Base-by-base conservation (phyloP, 2,113 vertebrate species). In the Oncorhynchus clarkii region DNA sequence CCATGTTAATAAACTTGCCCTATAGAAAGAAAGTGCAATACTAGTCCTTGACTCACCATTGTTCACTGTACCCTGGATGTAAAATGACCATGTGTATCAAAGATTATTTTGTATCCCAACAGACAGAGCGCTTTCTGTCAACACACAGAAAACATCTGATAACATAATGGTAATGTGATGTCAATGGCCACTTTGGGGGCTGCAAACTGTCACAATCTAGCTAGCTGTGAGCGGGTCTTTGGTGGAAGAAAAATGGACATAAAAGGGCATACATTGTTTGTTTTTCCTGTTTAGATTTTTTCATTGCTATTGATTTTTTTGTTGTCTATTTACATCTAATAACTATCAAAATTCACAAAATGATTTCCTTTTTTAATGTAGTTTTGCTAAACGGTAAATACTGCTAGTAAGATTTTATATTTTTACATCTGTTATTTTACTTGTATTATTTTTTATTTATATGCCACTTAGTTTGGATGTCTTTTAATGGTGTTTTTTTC, bases 331-430 rank as follows among this genome's bases (percentile, higher is more conserved):
- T 88, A 91, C 87, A 89, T 93, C 89, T 92, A 91, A 93, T 90
- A 86, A 92, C 91, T 93, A 92, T 93, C 89, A 92, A 88, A 54
- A 89, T 90, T 92, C 76, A 86, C 88, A 81, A 81, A 89, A 85
- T 90, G 48, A 88, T 89, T 89, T 84, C 79, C 84, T 83, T 96
- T 95, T 94, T 92, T 93, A 91, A 94, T 90, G 59, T 93, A 84
- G 91, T 91, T 93, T 93, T 94, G 87, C 94, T 93, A 95, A 94
- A 91, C 92, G 92, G 87, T 90, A 92, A 93, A 93, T 95, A 94
- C 89, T 90, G 92, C 88, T 95, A 96, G 95, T 75, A 75, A 93
- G 94, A 96, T 98, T 98, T 98, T 97, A 96, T 98, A 98, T 98
- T 96, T 94, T 94, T 94, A 92, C 92, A 94, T 94, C 90, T 89